phyloP scores from a whole-genome alignment of 2,888 invertebrate genomes.

The Rhagonycha fulva region DNA sequence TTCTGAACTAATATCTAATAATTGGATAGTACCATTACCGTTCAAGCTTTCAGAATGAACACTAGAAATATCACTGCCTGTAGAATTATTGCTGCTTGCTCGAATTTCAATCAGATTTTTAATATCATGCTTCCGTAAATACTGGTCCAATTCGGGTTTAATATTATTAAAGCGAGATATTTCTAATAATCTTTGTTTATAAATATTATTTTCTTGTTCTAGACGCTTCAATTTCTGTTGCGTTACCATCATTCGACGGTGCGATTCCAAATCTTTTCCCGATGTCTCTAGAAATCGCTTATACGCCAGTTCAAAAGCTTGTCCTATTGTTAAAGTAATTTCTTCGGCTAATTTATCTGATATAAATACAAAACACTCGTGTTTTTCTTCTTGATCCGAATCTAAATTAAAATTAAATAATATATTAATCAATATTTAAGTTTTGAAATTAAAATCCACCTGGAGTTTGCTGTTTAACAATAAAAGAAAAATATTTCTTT shows the following conservation, averaged over 20 bases:
- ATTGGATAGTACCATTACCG: conserved; percentile 36
- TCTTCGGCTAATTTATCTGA: conserved; percentile 97
- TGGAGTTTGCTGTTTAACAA: conserved; percentile 73
- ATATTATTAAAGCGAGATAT: conserved; percentile 60
- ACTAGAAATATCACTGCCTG: conserved; percentile 34
- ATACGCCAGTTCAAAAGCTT: conserved; percentile 97
- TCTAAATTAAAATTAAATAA: conserved; percentile 44
- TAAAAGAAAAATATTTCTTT: conserved; percentile 95
- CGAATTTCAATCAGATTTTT: conserved; percentile 58
- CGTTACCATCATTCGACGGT: conserved; percentile 74
- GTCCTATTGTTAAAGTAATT: conserved; percentile 96
- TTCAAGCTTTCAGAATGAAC: conserved; percentile 33
- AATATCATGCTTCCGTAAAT: conserved; percentile 58
- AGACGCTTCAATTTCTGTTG: conserved; percentile 87
- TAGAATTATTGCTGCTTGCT: conserved; percentile 48
- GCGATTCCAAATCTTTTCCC: conserved; percentile 85
- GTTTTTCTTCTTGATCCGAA: conserved; percentile 70
- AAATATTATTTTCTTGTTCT: conserved; percentile 82
- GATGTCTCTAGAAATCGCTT: conserved; percentile 91
- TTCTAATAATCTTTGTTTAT: conserved; percentile 80
- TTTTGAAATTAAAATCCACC: conserved; percentile 37
- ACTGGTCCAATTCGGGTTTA: conserved; percentile 58
- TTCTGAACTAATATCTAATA: conserved; percentile 48
- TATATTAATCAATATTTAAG: background rate
- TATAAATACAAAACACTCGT: conserved; percentile 96